These are phyloP conservation scores for Elephas maximus DNA, from an alignment of 2,113 vertebrate genomes.

Conservation along the genomic window DNA sequence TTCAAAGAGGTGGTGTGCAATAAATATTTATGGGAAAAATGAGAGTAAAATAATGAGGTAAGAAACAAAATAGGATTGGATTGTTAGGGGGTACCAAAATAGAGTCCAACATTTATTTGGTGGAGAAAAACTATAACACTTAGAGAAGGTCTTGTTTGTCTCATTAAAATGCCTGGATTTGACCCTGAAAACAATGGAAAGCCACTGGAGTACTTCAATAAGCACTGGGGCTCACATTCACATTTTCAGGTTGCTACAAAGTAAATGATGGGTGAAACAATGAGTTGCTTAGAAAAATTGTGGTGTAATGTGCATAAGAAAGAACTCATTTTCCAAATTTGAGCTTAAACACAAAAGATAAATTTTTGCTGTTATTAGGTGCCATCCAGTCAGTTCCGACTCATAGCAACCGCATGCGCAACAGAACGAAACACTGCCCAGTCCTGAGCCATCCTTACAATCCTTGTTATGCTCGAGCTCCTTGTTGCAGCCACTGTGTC, in stretches of 20 bases:
- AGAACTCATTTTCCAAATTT: conserved; percentile 18
- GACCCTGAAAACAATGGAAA: neutral
- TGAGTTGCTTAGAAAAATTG: neutral
- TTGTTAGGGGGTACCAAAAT: neutral
- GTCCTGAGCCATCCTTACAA: too few species aligned
- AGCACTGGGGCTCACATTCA: neutral
- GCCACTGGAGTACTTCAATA: neutral
- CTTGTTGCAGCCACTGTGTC: too few species aligned
- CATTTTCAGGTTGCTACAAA: neutral
- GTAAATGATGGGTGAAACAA: neutral
- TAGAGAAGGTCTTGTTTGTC: neutral
- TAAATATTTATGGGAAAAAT: neutral
- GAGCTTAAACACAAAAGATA: neutral
- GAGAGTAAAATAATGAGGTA: neutral
- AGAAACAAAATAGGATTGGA: neutral
- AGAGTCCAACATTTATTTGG: neutral
- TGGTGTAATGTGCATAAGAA: neutral
- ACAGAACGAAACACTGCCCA: too few species aligned
- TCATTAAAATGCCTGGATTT: neutral
- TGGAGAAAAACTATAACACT: neutral
- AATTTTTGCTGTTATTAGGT: too few species aligned
- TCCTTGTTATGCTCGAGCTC: too few species aligned
- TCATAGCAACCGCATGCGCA: too few species aligned
- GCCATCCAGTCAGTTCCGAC: too few species aligned
- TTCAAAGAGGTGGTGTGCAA: neutral